phyloP scores from a whole-genome alignment of 2,888 invertebrate genomes.

The Cremastinae sp. region DNA sequence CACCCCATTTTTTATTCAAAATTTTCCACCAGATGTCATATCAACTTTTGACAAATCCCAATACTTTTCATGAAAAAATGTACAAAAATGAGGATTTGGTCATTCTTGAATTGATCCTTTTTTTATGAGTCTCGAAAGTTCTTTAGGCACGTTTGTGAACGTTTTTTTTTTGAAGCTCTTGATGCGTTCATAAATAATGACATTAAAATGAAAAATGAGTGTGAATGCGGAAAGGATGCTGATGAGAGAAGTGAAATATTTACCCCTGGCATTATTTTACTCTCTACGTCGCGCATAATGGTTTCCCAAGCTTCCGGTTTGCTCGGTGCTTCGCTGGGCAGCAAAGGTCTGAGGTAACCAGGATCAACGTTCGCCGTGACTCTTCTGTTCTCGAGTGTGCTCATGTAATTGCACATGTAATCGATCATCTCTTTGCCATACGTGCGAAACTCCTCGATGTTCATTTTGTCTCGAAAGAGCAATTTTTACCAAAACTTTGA shows the following conservation, averaged over 20 bases:
- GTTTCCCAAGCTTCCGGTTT: conserved; percentile 93
- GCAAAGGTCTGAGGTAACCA: conserved; percentile 90
- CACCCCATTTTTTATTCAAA: too few relatives aligned
- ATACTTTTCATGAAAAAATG: too few relatives aligned
- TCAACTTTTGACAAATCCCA: too few relatives aligned
- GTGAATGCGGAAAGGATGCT: not conserved
- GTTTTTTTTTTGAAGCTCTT: too few relatives aligned
- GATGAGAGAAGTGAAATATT: conserved; percentile 66
- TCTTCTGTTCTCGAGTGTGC: conserved; percentile 88
- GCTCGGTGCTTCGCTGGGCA: conserved; percentile 91
- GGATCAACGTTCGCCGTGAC: conserved; percentile 96
- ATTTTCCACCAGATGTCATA: too few relatives aligned
- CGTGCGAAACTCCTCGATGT: conserved; percentile 92
- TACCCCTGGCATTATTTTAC: conserved; percentile 96
- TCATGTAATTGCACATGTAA: conserved; percentile 95
- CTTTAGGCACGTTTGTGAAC: too few relatives aligned
- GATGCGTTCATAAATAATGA: too few relatives aligned
- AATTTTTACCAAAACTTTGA: not conserved
- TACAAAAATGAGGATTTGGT: too few relatives aligned
- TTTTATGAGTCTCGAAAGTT: too few relatives aligned
- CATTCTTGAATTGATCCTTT: too few relatives aligned
- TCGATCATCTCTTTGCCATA: conserved; percentile 97
- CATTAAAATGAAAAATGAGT: too few relatives aligned
- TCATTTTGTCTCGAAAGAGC: conserved; percentile 83
- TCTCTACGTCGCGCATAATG: conserved; percentile 94